Evolutionary conservation across 2,797 vertebrate genomes (phyloP).

Genomic region (Spinibarbus caldwelli): DNA sequence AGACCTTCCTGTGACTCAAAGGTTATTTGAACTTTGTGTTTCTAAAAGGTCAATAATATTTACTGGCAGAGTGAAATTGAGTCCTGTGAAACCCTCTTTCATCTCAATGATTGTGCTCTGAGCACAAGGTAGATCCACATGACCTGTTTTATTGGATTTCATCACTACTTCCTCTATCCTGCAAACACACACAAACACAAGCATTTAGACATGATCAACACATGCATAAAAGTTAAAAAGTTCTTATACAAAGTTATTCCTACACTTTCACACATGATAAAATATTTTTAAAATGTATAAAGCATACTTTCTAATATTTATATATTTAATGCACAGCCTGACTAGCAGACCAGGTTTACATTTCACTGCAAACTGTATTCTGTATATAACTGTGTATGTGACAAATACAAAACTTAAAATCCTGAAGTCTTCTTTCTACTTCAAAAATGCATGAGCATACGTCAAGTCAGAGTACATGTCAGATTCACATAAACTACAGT

Average conservation of each 20-base stretch:
- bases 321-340: neutral
- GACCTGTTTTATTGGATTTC: constrained; percentile 17
- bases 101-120: constrained; percentile 64
- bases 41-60: constrained; percentile 42
- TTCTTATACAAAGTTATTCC: neutral
- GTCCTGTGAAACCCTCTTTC: constrained; percentile 59
- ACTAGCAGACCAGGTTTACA: neutral
- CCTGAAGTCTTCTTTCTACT: neutral
- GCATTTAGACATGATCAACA: neutral
- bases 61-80: constrained; percentile 65
- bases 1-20: neutral
- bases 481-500: neutral
- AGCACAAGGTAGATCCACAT: constrained; percentile 58
- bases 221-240: neutral
- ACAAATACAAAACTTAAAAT: too few species aligned
- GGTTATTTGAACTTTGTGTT: neutral
- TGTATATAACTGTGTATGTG: too few species aligned
- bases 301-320: neutral
- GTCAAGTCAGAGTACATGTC: neutral
- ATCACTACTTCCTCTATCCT: constrained; percentile 55
- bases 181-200: constrained; percentile 18
- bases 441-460: neutral
- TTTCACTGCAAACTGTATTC: too few species aligned
- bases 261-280: neutral
- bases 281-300: neutral